A percentile compares a stretch with the other conserved stretches of the same genome.
These are phyloP conservation scores for Heliconius erato DNA, from an alignment of 2,888 invertebrate genomes.

Conservation along the genomic window DNA sequence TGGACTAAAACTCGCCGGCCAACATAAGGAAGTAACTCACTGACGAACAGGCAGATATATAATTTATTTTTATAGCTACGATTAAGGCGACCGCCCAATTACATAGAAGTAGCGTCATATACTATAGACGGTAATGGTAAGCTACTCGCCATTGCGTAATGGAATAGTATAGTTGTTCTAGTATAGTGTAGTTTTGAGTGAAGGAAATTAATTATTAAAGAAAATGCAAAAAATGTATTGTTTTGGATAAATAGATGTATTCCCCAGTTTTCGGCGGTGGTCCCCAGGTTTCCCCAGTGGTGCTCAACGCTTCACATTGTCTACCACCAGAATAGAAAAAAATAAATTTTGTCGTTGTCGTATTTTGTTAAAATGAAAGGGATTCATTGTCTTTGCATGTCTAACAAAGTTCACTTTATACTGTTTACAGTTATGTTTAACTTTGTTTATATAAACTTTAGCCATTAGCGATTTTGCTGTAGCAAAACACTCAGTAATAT, in stretches of 20 bases:
- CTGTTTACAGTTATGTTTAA: neutral
- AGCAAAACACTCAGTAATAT: too few relatives aligned
- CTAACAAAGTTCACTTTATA: neutral
- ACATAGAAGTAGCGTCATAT: neutral
- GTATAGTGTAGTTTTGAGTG: neutral
- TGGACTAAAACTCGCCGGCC: slow-evolving; percentile 18
- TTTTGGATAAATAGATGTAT: too few relatives aligned
- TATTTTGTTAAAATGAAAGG: too few relatives aligned
- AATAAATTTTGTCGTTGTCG: too few relatives aligned
- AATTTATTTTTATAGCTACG: slow-evolving; percentile 44
- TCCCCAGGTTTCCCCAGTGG: too few relatives aligned
- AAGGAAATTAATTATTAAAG: neutral
- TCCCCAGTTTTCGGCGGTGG: too few relatives aligned
- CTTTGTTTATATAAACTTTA: neutral
- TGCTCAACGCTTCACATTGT: too few relatives aligned
- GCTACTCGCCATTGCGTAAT: neutral
- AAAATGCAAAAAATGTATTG: too few relatives aligned
- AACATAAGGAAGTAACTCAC: slow-evolving; percentile 40
- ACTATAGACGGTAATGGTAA: neutral
- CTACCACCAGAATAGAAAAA: too few relatives aligned
- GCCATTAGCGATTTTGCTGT: neutral
- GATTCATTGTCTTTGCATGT: neutral
- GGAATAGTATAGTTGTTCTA: neutral
- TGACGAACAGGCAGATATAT: slow-evolving; percentile 35
- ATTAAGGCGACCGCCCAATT: slow-evolving; percentile 31